phyloP scores from a whole-genome alignment of 2,113 vertebrate species.

The Sisor rabdophorus region DNA sequence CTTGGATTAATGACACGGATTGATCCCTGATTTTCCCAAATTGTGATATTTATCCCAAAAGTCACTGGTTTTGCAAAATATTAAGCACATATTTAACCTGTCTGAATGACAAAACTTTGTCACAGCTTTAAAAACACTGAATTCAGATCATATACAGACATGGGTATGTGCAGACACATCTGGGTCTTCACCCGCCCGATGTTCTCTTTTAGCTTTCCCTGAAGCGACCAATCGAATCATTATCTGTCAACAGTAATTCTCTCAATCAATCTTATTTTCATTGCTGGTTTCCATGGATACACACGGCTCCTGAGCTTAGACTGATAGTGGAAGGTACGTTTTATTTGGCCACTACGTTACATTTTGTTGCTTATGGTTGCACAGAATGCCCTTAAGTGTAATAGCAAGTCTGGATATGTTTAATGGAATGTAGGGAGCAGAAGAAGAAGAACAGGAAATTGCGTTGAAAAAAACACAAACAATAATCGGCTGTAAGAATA shows the following conservation, averaged over 20 bases:
- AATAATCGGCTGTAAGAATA: background rate
- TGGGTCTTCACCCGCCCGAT: constrained; percentile 10
- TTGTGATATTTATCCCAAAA: background rate
- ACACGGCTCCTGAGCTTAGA: constrained; percentile 5
- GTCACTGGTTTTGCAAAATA: background rate
- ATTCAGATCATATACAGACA: background rate
- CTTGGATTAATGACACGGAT: too few relatives aligned
- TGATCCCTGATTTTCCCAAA: too few relatives aligned
- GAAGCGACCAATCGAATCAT: constrained; percentile 30
- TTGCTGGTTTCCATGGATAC: constrained; percentile 37
- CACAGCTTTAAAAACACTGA: background rate
- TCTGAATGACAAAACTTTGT: background rate
- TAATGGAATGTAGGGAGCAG: constrained; percentile 11
- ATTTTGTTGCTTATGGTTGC: constrained; percentile 16
- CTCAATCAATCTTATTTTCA: constrained; percentile 21
- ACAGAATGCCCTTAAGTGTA: constrained; percentile 8
- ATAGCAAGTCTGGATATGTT: constrained; percentile 27
- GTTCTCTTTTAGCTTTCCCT: constrained; percentile 20
- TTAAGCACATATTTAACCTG: background rate
- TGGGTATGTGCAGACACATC: constrained; percentile 4
- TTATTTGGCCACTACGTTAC: constrained; percentile 3
- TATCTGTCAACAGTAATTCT: constrained; percentile 33
- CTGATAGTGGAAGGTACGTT: constrained; percentile 4
- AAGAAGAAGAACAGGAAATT: background rate
- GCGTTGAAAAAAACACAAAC: background rate